Base-by-base conservation (phyloP, 2,888 invertebrate genomes). In the Sinotaia quadrata region DNA sequence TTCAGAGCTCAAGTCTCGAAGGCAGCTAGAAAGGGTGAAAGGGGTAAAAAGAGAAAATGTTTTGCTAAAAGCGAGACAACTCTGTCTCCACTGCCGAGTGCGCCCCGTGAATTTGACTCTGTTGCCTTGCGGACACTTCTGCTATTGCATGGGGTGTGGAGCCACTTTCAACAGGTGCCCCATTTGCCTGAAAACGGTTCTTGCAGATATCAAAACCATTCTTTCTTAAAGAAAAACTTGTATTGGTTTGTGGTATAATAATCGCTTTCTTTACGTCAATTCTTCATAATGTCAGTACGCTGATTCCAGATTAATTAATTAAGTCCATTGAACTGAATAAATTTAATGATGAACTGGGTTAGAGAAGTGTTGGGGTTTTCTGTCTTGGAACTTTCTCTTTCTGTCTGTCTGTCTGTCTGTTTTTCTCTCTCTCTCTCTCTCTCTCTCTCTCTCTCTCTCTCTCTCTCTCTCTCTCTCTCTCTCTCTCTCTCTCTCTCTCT, bases 101-200 rank as follows among this genome's bases (percentile, higher is more conserved):
- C 18, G 41, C 4, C 52, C 52, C n/a, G 54, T 37, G 51, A 12
- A 34, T 12, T 52, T 63, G 37, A 63, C 63, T 29, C 54, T 63
- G 10, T 54, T 63, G 15, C 63, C 63, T 21, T 63, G 63, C 63
- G 63, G 63, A 2, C 63, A 63, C 31, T 63, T 63, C 31, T 12
- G 24, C 31, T 63, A 24, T 31, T 63, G 63, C 15, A 37, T 37
- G 37, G 2, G 12, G 4, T 63, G 63, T 5, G 63, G 63, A 1
- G 51, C 63, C 4, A 4, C 29, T 8, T 54, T 63, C 21, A 4
- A 27, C 2, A n/a, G 21, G 18, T 63, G 63, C 29, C 63, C 63
- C 2, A n/a, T 24, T 5, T 63, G 63, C 54, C 27, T 21, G 4
- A 52, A 52, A 21, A 63, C 63, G 7, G 41, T 63, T 27, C 63